Evolutionary conservation across 2,797 vertebrate genomes (phyloP), one percentile per base, ranked within the genome.

Genomic region (Cuculus canorus): DNA sequence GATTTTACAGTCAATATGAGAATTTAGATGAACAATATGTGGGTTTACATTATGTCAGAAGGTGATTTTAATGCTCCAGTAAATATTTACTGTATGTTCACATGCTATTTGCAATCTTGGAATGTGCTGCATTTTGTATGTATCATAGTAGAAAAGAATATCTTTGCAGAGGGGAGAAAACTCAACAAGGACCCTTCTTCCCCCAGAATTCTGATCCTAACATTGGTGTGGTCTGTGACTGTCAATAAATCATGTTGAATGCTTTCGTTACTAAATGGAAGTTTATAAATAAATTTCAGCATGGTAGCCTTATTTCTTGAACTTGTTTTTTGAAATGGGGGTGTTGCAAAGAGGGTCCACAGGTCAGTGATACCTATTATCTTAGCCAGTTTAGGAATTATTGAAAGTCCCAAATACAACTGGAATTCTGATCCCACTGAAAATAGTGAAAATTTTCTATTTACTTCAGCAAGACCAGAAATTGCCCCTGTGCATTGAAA

Each of bases 361-460:
- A 16, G 9, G 4, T 54, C 68, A n/a, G 17, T 25, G 16, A 30
- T 86, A n/a, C 11, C 18, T 0, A 0, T 37, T 22, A 17, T 50
- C 3, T 25, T 76, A 33, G 60, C 5, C 7, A 19, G 17, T 82
- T 61, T 25, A 77, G 14, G 35, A 78, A 52, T 80, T 37, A 11
- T 21, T 39, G 16, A 91, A 95, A 92, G 17, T 22, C 16, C 8
- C 18, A 59, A 78, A 39, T 47, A 35, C 17, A 61, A 52, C 11
- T n/a, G 54, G 65, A 88, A 57, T 89, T 37, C 12, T 52, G 9
- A 61, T 72, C 14, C 33, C 14, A 39, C 6, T 53, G 53, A 68
- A 91, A 82, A 71, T 13, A 71, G 22, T 39, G 17, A 72, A 59
- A 77, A 16, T 2, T 39, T 80, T 28, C 28, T 5, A 15, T 39